A percentile compares a stretch with the other conserved stretches of the same genome.
These are phyloP conservation scores for Epinephelus coioides DNA, from an alignment of 2,797 vertebrate genomes.

Conservation along the genomic window DNA sequence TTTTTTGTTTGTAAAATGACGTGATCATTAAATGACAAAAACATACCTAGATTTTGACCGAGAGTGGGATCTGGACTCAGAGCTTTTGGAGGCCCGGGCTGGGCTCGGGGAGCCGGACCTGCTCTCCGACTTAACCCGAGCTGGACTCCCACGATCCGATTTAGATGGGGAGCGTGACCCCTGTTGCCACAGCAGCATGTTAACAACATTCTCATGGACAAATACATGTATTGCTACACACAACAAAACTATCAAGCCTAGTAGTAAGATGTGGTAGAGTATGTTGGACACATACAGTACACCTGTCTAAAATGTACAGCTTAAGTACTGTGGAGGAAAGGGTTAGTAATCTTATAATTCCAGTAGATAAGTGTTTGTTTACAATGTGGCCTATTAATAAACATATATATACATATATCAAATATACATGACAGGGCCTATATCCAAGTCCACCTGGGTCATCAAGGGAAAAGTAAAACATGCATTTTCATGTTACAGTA, in stretches of 20 bases:
- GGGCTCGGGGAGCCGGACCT: slow-evolving; percentile 92
- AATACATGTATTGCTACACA: slow-evolving; percentile 44
- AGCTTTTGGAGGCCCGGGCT: slow-evolving; percentile 90
- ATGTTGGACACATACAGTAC: slow-evolving; percentile 51
- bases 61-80: slow-evolving; percentile 91
- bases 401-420: slow-evolving; percentile 22
- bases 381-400: slow-evolving; percentile 57
- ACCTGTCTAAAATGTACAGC: slow-evolving; percentile 61
- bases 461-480: slow-evolving; percentile 90
- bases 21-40: neutral
- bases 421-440: slow-evolving; percentile 63
- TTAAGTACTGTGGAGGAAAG: slow-evolving; percentile 90
- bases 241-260: slow-evolving; percentile 49
- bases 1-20: neutral
- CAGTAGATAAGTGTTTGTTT: slow-evolving; percentile 51
- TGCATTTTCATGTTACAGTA: slow-evolving; percentile 92
- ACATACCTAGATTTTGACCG: slow-evolving; percentile 93
- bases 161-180: slow-evolving; percentile 95
- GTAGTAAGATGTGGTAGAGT: slow-evolving; percentile 38
- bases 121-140: slow-evolving; percentile 92
- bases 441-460: slow-evolving; percentile 90
- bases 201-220: slow-evolving; percentile 75
- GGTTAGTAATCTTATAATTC: slow-evolving; percentile 87
- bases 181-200: slow-evolving; percentile 90
- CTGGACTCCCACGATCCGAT: slow-evolving; percentile 93